Conservation (phyloP, 2,888 invertebrate genomes). For the Lobophora halterata region DNA sequence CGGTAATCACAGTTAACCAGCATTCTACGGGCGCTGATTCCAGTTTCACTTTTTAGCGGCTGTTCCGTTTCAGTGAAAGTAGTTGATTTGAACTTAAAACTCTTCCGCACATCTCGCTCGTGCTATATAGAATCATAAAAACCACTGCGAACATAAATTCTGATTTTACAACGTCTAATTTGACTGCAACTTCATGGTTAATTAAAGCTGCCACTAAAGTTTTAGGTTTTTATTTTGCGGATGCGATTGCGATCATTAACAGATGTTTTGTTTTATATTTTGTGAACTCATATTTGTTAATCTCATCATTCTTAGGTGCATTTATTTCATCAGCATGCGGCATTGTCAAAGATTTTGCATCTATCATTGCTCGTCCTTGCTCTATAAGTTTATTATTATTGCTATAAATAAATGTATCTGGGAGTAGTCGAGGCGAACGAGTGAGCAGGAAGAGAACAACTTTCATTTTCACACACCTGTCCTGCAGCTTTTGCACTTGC, state of each 20-base stretch:
- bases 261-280: constrained; percentile 7
- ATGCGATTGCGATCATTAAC: constrained; percentile 4
- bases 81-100: constrained; percentile 61
- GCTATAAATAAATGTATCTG: too few relatives aligned
- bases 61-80: constrained; percentile 65
- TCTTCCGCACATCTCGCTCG: constrained; percentile 65
- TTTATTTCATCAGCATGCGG: too few relatives aligned
- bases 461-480: constrained; percentile 79
- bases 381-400: constrained; percentile 46
- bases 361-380: constrained; percentile 40
- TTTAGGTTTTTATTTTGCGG: constrained; percentile 13
- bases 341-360: constrained; percentile 32
- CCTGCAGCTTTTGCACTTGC: constrained; percentile 58
- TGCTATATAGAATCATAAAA: constrained; percentile 38
- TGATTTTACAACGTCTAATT: constrained; percentile 18
- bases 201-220: constrained; percentile 23
- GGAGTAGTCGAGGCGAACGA: constrained; percentile 64
- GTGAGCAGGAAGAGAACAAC: constrained; percentile 79
- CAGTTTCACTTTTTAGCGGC: constrained; percentile 78
- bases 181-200: constrained; percentile 20
- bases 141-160: constrained; percentile 14
- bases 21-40: constrained; percentile 54
- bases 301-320: neutral
- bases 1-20: constrained; percentile 56
- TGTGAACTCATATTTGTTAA: constrained; percentile 1